Base-by-base conservation (phyloP, 2,888 invertebrate genomes). In the Cheilosia urbana region DNA sequence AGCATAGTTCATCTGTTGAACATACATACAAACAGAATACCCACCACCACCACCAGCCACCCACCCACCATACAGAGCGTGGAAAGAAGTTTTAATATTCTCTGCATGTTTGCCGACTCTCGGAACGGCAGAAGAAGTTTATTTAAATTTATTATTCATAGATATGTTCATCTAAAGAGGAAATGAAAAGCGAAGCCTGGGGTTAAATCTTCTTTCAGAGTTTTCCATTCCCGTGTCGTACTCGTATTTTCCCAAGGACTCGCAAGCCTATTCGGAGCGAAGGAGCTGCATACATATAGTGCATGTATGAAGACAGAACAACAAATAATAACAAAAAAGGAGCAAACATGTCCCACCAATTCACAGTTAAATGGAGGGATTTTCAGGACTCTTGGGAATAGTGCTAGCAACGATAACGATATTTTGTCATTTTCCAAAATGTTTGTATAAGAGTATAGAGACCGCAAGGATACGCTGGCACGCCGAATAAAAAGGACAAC, bases 131-230 rank as follows among this genome's bases (percentile, higher is more conserved):
- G 73, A 45, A 71, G 53, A 76, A 81, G 85, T 85, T 85, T 85
- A 71, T 81, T 77, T 85, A 85, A 85, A 85, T 85, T 85, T 85
- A 81, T 80, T 85, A 85, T 85, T 85, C 85, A 85, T 85, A 85
- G 81, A 81, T 85, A 85, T 51, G 51, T 51, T 51, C 81, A 81
- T 81, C 81, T 85, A 77, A 76, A 77, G 72, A 81, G 81, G 81
- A 85, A 85, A 85, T 81, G 85, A 81, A 85, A 85, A 81, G 66
- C 85, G 68, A 62, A 76, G 85, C 81, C 81, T 68, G 49, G 53
- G 75, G 76, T 60, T 81, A 85, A 85, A 57, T 83, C 60, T 73
- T 78, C 49, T 55, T 45, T 4, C 34, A 57, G 1, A 53, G 51
- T 55, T 69, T 69, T 58, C 68, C 63, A 60, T 51, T 17, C n/a